Conservation (phyloP, 2,888 invertebrate species). For the Achlya flavicornis region DNA sequence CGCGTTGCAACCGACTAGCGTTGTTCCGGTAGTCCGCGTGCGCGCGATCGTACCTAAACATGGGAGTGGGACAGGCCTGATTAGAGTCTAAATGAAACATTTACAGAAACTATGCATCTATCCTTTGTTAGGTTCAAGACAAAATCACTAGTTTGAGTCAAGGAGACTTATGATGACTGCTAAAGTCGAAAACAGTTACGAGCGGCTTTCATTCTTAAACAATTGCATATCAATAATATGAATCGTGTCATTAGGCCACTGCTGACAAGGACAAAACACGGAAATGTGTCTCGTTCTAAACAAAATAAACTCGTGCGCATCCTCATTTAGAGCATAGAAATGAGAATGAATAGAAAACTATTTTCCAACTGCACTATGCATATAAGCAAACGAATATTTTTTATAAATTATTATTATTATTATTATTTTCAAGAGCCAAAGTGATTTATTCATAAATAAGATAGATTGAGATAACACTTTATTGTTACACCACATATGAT, state of each 20-base stretch:
- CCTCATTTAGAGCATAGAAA: neutral
- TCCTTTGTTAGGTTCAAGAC: neutral
- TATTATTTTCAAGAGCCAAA: no score
- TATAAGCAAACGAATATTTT: neutral
- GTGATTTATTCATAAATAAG: no score
- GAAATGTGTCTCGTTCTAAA: neutral
- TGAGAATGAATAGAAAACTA: no score
- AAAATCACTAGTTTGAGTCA: neutral
- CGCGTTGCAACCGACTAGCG: no score
- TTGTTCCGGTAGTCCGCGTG: no score
- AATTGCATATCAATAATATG: neutral
- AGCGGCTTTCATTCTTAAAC: neutral
- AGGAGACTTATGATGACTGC: neutral
- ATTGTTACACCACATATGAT: no score
- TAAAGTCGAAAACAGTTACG: neutral
- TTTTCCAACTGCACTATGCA: neutral
- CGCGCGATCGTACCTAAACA: no score
- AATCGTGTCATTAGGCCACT: neutral
- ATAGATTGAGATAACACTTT: no score
- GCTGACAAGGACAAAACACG: neutral
- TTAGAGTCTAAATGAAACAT: no score
- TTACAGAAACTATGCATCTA: neutral
- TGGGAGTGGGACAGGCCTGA: no score
- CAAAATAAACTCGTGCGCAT: neutral
- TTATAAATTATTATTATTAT: no score